A percentile compares a stretch with the other conserved stretches of the same genome.
These are phyloP conservation scores for Parazoanthus atlanticus DNA, from an alignment of 92 coral and sea anemone species.

Conservation along the genomic window DNA sequence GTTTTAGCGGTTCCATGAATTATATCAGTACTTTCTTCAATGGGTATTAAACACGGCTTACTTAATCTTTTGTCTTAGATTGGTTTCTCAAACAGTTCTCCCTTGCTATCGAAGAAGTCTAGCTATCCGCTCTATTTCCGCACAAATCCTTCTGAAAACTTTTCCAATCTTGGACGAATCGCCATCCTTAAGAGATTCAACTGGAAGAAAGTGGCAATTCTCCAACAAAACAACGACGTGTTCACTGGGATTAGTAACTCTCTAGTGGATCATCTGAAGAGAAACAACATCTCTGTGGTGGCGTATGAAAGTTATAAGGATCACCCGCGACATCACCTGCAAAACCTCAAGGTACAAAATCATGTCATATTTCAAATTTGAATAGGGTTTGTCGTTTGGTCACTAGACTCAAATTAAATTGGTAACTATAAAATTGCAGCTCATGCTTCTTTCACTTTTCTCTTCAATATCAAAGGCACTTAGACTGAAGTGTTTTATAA, in stretches of 20 bases:
- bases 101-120: constrained; percentile 59
- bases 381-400: background rate
- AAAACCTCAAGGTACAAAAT: constrained; percentile 63
- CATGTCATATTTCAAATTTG: background rate
- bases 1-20: too few species aligned
- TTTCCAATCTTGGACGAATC: constrained; percentile 69
- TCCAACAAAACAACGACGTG: constrained; percentile 77
- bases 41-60: too few species aligned
- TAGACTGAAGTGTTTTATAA: too few species aligned
- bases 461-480: background rate
- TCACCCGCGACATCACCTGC: constrained; percentile 62
- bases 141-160: constrained; percentile 71
- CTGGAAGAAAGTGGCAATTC: constrained; percentile 74
- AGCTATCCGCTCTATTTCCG: constrained; percentile 71
- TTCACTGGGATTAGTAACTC: constrained; percentile 77
- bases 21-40: too few species aligned
- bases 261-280: constrained; percentile 59
- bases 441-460: background rate
- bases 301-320: constrained; percentile 74
- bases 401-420: background rate
- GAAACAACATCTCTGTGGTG: constrained; percentile 59
- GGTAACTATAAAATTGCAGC: background rate
- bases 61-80: constrained; percentile 34
- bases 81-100: constrained; percentile 72
- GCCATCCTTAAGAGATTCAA: constrained; percentile 70